Evolutionary conservation across 1,140 invertebrate species (phyloP).

Genomic region (Drosophila serrata): DNA sequence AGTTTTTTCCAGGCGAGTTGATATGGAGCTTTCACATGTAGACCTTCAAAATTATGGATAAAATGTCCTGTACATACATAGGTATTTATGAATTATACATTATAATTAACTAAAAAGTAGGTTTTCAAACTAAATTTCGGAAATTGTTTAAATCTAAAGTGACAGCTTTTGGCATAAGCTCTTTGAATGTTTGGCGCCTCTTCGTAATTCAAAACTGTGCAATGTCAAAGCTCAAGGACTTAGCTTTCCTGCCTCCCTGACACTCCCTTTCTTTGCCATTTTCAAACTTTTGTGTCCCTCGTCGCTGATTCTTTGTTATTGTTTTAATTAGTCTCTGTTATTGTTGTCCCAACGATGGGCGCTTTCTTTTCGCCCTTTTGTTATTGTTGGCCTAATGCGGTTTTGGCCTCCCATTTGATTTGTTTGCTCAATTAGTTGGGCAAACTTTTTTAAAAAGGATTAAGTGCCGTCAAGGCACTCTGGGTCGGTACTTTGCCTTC

Average conservation of each 20-base stretch:
- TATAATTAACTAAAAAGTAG: background rate
- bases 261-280: background rate
- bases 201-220: background rate
- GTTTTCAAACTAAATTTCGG: background rate
- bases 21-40: too few relatives aligned
- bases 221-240: background rate
- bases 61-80: too few relatives aligned
- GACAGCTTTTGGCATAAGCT: conserved; percentile 3
- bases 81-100: background rate
- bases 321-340: conserved; percentile 40
- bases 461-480: conserved; percentile 29
- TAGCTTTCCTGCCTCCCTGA: background rate
- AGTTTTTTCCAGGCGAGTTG: too few relatives aligned
- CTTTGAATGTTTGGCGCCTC: background rate
- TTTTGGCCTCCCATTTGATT: conserved; percentile 45
- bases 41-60: too few relatives aligned
- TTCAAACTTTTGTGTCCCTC: conserved; percentile 17
- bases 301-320: conserved; percentile 24
- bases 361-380: conserved; percentile 5
- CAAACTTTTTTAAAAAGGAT: conserved; percentile 53
- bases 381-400: conserved; percentile 34
- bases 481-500: background rate
- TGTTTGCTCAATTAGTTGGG: conserved; percentile 51
- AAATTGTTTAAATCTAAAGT: background rate
- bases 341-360: conserved; percentile 18